Base-by-base conservation (phyloP, 2,113 vertebrate genomes). In the Megatriorchis doriae region DNA sequence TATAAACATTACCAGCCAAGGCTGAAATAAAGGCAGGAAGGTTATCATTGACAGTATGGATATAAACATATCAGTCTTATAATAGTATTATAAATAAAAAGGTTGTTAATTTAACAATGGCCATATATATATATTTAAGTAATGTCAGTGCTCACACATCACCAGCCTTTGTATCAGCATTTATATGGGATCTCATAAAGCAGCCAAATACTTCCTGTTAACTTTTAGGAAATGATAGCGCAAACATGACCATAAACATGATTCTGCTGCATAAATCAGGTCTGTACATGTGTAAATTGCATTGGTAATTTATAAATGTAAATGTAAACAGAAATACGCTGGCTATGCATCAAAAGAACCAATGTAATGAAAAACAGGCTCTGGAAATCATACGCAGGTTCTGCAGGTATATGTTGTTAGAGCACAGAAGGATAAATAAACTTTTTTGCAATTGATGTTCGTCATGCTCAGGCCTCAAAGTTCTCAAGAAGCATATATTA, bases 81-180 rank as follows among this genome's bases (percentile, higher is more conserved):
- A 97, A 95, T 95, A 90, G 97, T 94, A 97, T 95, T 95, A 97
- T 97, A 98, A 97, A 98, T 97, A 98, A 96, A 97, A 96, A 6
- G 79, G 84, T 72, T 90, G 78, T 97, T 98, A 98, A 97, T 89
- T 97, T 98, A 97, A 98, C 86, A 96, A 77, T 84, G 58, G 67
- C 72, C 25, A 87, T 97, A 83, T 96, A 97, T 95, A 91, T 94
- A 94, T 95, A 97, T 94, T 62, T 92, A 95, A 93, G 95, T 82
- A 96, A 97, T 88, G 88, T 91, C 94, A 97, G 91, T 62, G 48
- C 71, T 95, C 88, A 93, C 73, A 93, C 67, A 84, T 77, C 86
- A 66, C 90, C 81, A 88, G 80, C 84, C 93, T 97, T 97, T 97
- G 86, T 97, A 96, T 97, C 96, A 97, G 86, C 73, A 91, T 96